Evolutionary conservation across 1,140 invertebrate genomes (phyloP), one percentile per base, ranked within the genome.

Genomic region (Oryctes rhinoceros): DNA sequence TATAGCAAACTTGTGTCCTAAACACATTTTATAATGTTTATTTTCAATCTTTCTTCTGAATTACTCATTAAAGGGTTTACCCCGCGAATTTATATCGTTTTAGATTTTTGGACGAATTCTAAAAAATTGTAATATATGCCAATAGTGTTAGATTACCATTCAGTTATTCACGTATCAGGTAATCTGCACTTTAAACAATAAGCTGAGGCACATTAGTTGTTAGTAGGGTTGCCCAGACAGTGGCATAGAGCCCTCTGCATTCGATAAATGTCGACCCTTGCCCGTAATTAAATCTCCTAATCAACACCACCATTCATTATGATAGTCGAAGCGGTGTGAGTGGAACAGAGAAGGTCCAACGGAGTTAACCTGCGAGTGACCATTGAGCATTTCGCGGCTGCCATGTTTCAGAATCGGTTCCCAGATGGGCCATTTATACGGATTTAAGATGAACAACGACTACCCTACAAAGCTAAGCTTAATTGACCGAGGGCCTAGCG

Each of bases 281-380:
- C 81, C 81, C 82, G 82, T 86, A 87, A 87, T 87, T 87, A 86
- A 87, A 87, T 86, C 84, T 84, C 85, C 86, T 85, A 87, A 87
- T 87, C 86, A 87, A 87, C 86, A 86, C 84, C 82, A 84, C 85
- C 83, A 86, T 86, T 85, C 85, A 86, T 86, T 85, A 81, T 81
- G 84, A 84, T 85, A 86, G 80, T 81, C 81, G 67, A 53, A 53
- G 49, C 65, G 10, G 20, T 13, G 20, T 18, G 18, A 67, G 39
- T 44, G 39, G 39, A 44, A 44, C 39, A 44, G 65, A 67, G 65
- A 67, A 9, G 18, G 49, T 15, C 49, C 39, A 44, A 11, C 65
- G 20, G 2, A 24, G 30, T 18, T 67, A 74, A 75, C 75, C 78
- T 76, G 65, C 76, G 82, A 82, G 80, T 85, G 85, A 83, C 85